These are phyloP conservation scores for Sinocyclocheilus maitianheensis DNA, from an alignment of 2,113 vertebrate genomes.

Conservation along the genomic window DNA sequence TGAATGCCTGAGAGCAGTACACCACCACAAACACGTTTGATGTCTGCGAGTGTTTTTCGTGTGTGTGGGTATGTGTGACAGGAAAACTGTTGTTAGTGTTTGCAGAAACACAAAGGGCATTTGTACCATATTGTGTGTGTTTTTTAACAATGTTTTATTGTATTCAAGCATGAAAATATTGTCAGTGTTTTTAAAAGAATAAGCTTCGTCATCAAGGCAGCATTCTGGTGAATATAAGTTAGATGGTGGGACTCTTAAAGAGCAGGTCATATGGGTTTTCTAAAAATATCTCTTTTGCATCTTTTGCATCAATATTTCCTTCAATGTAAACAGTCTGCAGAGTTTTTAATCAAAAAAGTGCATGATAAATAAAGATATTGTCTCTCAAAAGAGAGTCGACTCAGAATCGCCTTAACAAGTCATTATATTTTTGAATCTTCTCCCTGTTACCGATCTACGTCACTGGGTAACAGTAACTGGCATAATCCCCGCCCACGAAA, in stretches of 20 bases:
- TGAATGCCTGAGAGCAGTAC: constrained; percentile 14
- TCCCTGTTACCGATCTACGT: too few relatives aligned
- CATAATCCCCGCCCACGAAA: too few relatives aligned
- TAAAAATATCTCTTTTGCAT: too few relatives aligned
- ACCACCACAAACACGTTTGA: constrained; percentile 11
- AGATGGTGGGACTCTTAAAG: background rate
- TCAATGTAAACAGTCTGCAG: too few relatives aligned
- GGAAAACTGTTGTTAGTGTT: constrained; percentile 2
- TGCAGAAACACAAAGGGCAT: constrained; percentile 69
- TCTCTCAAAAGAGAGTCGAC: too few relatives aligned
- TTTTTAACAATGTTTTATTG: background rate
- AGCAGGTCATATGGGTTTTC: too few relatives aligned
- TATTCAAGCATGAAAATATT: background rate
- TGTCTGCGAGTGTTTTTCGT: constrained; percentile 2
- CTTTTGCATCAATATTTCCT: too few relatives aligned
- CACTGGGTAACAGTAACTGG: too few relatives aligned
- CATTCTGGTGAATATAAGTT: background rate
- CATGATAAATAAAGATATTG: too few relatives aligned
- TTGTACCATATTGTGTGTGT: constrained; percentile 47
- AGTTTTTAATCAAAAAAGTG: too few relatives aligned
- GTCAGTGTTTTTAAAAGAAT: background rate
- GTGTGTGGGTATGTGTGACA: constrained; percentile 58
- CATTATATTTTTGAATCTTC: too few relatives aligned
- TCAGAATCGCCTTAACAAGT: too few relatives aligned
- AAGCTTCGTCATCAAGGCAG: background rate